These are phyloP conservation scores for Grallaria varia DNA, from an alignment of 2,113 vertebrate species.

Conservation along the genomic window DNA sequence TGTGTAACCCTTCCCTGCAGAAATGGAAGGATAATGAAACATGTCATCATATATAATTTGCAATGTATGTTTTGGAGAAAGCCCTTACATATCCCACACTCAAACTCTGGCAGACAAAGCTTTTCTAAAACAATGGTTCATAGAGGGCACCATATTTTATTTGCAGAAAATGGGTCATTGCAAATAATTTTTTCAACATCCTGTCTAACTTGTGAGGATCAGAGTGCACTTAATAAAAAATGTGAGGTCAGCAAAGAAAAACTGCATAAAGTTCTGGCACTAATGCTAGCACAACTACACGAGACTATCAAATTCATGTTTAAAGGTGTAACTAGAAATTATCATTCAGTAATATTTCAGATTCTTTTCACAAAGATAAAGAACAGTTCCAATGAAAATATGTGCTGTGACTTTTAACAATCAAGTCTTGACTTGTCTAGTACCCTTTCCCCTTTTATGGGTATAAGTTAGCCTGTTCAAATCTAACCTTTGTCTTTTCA, in stretches of 20 bases:
- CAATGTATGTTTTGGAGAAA: background rate
- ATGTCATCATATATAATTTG: background rate
- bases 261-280: background rate
- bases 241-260: background rate
- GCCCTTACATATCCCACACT: rapidly evolving
- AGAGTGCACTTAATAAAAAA: background rate
- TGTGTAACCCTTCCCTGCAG: background rate
- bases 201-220: background rate
- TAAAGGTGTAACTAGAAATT: background rate
- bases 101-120: background rate
- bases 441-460: background rate
- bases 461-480: background rate
- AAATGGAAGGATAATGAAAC: background rate
- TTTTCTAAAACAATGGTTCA: background rate
- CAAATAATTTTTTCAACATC: background rate
- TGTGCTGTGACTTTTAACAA: background rate
- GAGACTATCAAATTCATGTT: background rate
- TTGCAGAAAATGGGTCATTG: background rate
- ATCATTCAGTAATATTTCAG: background rate
- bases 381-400: background rate
- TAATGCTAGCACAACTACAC: background rate
- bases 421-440: background rate
- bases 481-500: background rate
- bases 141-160: background rate
- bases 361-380: background rate